These are phyloP conservation scores for Lutjanus campechanus DNA, from an alignment of 2,797 vertebrate genomes.

Conservation along the genomic window DNA sequence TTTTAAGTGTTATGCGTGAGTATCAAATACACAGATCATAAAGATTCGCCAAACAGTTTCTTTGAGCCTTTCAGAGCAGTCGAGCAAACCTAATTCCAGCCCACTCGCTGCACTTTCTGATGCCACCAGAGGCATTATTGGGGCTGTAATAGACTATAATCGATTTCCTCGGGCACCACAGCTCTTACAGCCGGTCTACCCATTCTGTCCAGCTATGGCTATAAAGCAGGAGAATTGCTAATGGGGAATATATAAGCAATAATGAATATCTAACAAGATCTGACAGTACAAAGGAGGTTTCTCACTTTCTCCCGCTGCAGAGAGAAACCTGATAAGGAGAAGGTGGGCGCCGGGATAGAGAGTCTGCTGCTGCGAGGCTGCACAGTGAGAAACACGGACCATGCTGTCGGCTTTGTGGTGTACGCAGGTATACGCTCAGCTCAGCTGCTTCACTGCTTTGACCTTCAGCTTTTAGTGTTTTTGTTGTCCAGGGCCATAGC, in stretches of 20 bases:
- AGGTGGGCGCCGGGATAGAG: conserved; percentile 90
- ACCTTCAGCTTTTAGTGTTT: conserved; percentile 15
- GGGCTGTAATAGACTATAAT: conserved; percentile 73
- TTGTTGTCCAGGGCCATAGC: neutral
- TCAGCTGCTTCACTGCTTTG: conserved; percentile 24
- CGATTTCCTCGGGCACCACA: conserved; percentile 70
- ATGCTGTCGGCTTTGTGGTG: conserved; percentile 92
- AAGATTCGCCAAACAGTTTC: conserved; percentile 43
- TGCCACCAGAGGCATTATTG: conserved; percentile 62
- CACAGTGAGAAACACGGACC: conserved; percentile 93
- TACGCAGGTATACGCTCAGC: conserved; percentile 89
- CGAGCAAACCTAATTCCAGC: conserved; percentile 71
- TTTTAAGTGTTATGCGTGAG: conserved; percentile 96
- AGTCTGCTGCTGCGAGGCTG: conserved; percentile 95
- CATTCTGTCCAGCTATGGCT: conserved; percentile 50
- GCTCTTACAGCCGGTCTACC: conserved; percentile 60
- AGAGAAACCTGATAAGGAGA: conserved; percentile 88
- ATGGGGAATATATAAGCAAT: conserved; percentile 65
- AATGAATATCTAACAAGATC: conserved; percentile 76
- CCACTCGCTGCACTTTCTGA: conserved; percentile 66
- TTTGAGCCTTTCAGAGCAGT: conserved; percentile 55
- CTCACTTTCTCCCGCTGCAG: conserved; percentile 82
- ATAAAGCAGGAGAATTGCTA: conserved; percentile 65
- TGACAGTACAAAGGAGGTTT: conserved; percentile 67
- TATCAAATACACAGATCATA: conserved; percentile 74